These are phyloP conservation scores for Microctonus brassicae DNA, from an alignment of 2,888 invertebrate genomes.

Conservation along the genomic window DNA sequence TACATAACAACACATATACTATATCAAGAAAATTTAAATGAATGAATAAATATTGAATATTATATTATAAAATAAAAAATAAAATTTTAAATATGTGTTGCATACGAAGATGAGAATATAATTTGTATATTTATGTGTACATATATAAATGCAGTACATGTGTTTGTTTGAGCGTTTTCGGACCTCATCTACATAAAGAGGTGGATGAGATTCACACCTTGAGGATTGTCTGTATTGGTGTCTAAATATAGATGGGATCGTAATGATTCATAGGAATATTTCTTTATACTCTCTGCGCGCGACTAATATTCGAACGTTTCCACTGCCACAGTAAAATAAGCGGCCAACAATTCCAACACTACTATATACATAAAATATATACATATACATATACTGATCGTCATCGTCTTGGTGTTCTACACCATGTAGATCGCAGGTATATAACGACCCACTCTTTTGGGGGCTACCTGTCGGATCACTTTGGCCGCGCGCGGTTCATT, in stretches of 20 bases:
- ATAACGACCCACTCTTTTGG: conserved; percentile 15
- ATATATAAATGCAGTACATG: background rate
- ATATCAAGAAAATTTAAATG: too few species aligned
- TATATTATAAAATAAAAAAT: too few species aligned
- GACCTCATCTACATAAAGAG: conserved; percentile 22
- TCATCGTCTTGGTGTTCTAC: too few species aligned
- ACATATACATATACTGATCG: background rate
- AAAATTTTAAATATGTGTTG: too few species aligned
- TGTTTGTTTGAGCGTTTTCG: background rate
- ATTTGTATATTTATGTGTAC: background rate
- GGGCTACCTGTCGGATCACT: conserved; percentile 32
- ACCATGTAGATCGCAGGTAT: too few species aligned
- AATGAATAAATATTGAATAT: too few species aligned
- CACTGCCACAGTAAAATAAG: too few species aligned
- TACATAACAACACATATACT: too few species aligned
- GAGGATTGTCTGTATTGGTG: conserved; percentile 7
- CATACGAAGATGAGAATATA: too few species aligned
- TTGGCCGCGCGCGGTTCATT: background rate
- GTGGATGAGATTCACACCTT: conserved; percentile 35
- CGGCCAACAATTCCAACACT: background rate
- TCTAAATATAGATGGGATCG: conserved; percentile 48
- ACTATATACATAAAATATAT: background rate
- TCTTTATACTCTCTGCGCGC: conserved; percentile 16
- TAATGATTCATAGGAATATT: conserved; percentile 50
- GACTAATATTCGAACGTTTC: too few species aligned